Base-by-base conservation (phyloP, 1,140 invertebrate species). In the Latrodectus geometricus region DNA sequence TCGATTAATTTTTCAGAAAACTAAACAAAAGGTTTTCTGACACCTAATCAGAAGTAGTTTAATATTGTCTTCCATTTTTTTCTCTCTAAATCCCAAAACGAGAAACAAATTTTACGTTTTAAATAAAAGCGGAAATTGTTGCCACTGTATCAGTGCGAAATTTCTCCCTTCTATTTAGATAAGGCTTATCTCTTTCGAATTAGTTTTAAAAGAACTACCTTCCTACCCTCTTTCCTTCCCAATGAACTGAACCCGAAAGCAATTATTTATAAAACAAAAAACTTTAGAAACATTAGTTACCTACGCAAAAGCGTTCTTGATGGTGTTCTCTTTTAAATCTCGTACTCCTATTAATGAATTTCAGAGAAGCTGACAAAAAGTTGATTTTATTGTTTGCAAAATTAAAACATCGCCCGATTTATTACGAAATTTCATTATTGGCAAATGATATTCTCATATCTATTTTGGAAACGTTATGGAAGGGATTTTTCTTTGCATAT, bases 211-310 rank as follows among this genome's bases (percentile, higher is more conserved):
- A 74, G 73, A 74, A 74, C 3, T 4, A 14, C 54, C 11, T 61
- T 61, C 17, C 54, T 61, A 2, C 17, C 54, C 54, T 17, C 8
- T 61, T 14, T 17, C 17, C 11, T 61, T 35, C 5, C 35, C 35
- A 49, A 12, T 73, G 49, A 20, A 74, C 50, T 83, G 56, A 50
- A 74, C 54, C n/a, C 74, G n/a, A 12, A 74, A 66, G 80, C 70
- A 83, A 83, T 83, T 83, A 83, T 83, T 83, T 83, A 83, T 83
- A 66, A n/a, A 73, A 73, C 17, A 56, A 83, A 82, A 73, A 82
- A 82, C 80, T 61, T 82, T 49, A 61, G 54, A 61, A 73, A 82
- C 52, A 48, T 56, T 72, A 20, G 79, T 35, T 69, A 70, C 54
- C 48, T 52, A 81, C n/a, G 54, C 54, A 54, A 69, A 81, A 69